phyloP scores from a whole-genome alignment of 1,140 invertebrate genomes.

The Dinoponera quadriceps region DNA sequence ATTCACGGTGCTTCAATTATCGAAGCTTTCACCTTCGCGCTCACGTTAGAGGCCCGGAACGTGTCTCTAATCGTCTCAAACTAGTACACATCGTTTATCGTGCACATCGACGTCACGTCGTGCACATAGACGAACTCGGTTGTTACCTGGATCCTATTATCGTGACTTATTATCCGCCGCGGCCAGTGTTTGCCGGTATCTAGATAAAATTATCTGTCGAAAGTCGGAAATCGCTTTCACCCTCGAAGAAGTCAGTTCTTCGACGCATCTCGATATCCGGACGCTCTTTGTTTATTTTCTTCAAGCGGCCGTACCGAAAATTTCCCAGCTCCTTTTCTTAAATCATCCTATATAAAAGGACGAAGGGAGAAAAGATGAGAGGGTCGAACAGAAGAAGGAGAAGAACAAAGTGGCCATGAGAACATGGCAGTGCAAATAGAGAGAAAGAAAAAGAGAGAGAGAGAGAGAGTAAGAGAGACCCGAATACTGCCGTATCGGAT shows the following conservation, averaged over 20 bases:
- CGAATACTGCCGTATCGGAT: constrained; percentile 68
- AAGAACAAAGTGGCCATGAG: constrained; percentile 52
- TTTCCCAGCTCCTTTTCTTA: not conserved
- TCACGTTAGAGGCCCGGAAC: not conserved
- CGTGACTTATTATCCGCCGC: not conserved
- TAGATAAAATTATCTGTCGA: too few species aligned
- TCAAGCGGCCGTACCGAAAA: too few species aligned
- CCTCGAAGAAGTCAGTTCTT: too few species aligned
- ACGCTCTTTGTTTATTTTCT: too few species aligned
- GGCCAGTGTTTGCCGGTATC: too few species aligned
- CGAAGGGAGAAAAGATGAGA: constrained; percentile 4
- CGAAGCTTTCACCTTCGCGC: constrained; percentile 52
- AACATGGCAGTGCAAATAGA: constrained; percentile 42
- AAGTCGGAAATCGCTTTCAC: too few species aligned
- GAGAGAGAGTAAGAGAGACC: constrained; percentile 42
- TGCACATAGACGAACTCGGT: not conserved
- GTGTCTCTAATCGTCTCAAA: constrained; percentile 63
- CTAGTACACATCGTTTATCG: constrained; percentile 45
- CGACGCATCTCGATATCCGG: too few species aligned
- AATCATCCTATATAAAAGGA: constrained; percentile 26
- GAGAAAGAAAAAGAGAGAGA: constrained; percentile 38
- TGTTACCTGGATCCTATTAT: too few species aligned
- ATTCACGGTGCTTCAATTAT: constrained; percentile 36
- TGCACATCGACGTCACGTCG: constrained; percentile 9
- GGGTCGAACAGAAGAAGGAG: not conserved